phyloP scores from a whole-genome alignment of 2,888 invertebrate species.

The Brenthis daphne region DNA sequence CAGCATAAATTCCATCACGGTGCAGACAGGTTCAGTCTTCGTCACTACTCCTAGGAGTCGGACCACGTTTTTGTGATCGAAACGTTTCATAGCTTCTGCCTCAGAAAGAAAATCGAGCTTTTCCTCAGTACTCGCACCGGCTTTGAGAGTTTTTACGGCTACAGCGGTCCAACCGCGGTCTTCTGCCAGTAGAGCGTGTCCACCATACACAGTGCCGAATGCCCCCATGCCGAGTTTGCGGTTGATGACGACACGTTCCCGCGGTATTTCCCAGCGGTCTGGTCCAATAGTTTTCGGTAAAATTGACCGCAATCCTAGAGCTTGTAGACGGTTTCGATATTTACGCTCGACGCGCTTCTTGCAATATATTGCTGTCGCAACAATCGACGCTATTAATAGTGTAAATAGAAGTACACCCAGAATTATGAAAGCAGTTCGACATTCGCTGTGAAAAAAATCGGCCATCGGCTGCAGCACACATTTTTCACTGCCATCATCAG shows the following conservation, averaged over 20 bases:
- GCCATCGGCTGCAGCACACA: slow-evolving; percentile 88
- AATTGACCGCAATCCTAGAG: slow-evolving; percentile 61
- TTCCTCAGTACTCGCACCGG: slow-evolving; percentile 91
- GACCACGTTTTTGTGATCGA: slow-evolving; percentile 94
- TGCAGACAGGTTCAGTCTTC: slow-evolving; percentile 92
- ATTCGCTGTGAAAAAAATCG: slow-evolving; percentile 85
- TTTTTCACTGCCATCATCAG: slow-evolving; percentile 86
- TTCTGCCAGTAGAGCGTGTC: slow-evolving; percentile 87
- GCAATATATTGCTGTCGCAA: slow-evolving; percentile 55
- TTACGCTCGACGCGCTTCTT: slow-evolving; percentile 62
- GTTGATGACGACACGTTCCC: slow-evolving; percentile 92
- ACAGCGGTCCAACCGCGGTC: slow-evolving; percentile 89
- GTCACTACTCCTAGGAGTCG: slow-evolving; percentile 93
- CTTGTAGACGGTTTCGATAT: slow-evolving; percentile 59
- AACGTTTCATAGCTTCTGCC: slow-evolving; percentile 96
- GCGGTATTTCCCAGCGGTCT: slow-evolving; percentile 94
- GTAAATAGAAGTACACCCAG: slow-evolving; percentile 52
- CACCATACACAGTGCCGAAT: slow-evolving; percentile 96
- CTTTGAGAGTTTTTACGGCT: slow-evolving; percentile 94
- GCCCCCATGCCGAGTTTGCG: slow-evolving; percentile 94
- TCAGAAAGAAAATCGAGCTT: slow-evolving; percentile 95
- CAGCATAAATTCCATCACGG: slow-evolving; percentile 96
- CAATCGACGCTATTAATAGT: slow-evolving; percentile 52
- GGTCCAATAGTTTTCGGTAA: slow-evolving; percentile 66
- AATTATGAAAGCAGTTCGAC: slow-evolving; percentile 86